These are phyloP conservation scores for Halcyon senegalensis DNA, from an alignment of 2,113 vertebrate species.

Conservation along the genomic window DNA sequence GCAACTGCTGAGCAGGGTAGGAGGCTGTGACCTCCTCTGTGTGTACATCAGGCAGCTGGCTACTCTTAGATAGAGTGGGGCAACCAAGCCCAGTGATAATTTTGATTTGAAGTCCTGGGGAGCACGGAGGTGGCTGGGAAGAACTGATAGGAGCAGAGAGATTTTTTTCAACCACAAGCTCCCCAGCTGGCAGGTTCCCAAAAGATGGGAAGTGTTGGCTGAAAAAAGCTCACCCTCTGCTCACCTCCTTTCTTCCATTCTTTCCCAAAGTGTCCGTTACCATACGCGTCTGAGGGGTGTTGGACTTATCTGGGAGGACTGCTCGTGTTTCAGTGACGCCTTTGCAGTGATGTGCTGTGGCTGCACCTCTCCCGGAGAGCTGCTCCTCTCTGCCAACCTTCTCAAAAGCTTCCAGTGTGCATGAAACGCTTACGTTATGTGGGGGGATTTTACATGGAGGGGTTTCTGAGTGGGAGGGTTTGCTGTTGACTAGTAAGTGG, in stretches of 20 bases:
- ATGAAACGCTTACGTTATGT: rapidly evolving
- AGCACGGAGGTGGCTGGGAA: not conserved
- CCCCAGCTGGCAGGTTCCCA: constrained; percentile 1
- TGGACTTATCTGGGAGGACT: constrained; percentile 10
- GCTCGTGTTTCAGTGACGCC: not conserved
- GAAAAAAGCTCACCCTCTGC: not conserved
- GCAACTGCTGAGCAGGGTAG: not conserved
- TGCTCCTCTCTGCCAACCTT: not conserved
- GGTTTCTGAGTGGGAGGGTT: not conserved
- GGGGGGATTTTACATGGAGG: rapidly evolving
- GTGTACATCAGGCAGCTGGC: not conserved
- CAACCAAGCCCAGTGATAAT: not conserved
- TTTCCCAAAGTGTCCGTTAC: constrained; percentile 25
- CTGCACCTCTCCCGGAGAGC: not conserved
- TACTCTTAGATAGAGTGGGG: not conserved
- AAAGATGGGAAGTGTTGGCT: constrained; percentile 27
- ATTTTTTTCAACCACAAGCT: constrained; percentile 6
- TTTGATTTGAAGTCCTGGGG: not conserved
- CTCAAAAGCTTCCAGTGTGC: not conserved
- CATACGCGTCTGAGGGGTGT: not conserved
- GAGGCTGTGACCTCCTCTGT: not conserved
- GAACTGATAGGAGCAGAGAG: not conserved
- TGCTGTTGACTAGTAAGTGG: not conserved
- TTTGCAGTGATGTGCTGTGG: not conserved
- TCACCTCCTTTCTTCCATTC: constrained; percentile 26